Conservation (phyloP, 2,888 invertebrate species). For the Zootermopsis nevadensis region DNA sequence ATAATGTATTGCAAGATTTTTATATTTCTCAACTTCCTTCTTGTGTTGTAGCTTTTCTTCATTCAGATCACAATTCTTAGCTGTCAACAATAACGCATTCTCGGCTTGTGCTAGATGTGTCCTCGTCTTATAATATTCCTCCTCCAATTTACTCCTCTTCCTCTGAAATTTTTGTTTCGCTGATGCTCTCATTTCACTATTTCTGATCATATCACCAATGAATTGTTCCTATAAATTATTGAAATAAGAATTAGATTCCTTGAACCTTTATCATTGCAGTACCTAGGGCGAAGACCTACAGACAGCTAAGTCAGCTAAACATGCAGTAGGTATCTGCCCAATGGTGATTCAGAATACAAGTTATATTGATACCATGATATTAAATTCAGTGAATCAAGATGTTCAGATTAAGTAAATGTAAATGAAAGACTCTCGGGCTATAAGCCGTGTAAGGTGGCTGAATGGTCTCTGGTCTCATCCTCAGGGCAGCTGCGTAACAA, state of each 20-base stretch:
- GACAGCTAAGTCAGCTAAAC: too few species aligned
- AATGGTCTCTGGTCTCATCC: too few species aligned
- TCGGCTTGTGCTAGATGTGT: slow-evolving; percentile 69
- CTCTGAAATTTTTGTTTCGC: slow-evolving; percentile 73
- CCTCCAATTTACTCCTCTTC: slow-evolving; percentile 71
- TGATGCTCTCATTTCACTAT: slow-evolving; percentile 68
- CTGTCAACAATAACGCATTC: slow-evolving; percentile 60
- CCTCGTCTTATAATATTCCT: slow-evolving; percentile 70
- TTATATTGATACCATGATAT: too few species aligned
- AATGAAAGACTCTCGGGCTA: too few species aligned
- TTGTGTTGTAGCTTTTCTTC: slow-evolving; percentile 59
- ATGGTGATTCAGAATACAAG: too few species aligned
- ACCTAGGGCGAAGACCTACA: too few species aligned
- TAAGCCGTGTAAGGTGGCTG: too few species aligned
- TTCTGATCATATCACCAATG: slow-evolving; percentile 74
- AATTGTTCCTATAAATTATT: slow-evolving; percentile 68
- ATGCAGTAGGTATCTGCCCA: too few species aligned
- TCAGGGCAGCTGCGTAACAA: too few species aligned
- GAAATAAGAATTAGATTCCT: neutral
- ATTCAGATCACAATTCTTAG: slow-evolving; percentile 59
- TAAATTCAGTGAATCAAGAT: too few species aligned
- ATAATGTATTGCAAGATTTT: slow-evolving; percentile 64
- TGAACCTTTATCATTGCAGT: too few species aligned
- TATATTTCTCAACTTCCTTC: slow-evolving; percentile 62
- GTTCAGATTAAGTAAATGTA: too few species aligned